Conservation (phyloP, 2,113 vertebrate genomes). For the Okapia johnstoni region DNA sequence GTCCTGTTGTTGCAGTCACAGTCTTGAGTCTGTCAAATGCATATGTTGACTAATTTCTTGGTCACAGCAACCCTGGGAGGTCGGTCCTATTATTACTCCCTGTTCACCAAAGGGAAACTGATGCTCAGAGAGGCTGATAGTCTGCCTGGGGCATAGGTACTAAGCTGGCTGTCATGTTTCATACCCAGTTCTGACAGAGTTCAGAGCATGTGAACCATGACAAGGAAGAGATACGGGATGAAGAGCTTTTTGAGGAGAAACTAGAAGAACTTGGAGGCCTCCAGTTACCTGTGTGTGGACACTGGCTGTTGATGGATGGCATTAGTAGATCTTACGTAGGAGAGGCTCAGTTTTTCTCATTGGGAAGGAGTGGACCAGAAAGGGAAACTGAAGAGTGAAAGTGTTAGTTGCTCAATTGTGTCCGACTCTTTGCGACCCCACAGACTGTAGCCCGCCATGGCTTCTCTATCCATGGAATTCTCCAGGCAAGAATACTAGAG, state of each 20-base stretch:
- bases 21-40: neutral
- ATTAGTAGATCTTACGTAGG: neutral
- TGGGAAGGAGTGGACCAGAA: neutral
- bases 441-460: neutral
- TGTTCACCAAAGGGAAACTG: neutral
- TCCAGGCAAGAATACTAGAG: neutral
- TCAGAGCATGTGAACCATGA: neutral
- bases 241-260: neutral
- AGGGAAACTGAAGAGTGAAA: neutral
- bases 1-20: neutral
- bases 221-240: neutral
- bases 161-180: neutral
- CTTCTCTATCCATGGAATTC: neutral
- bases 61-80: neutral
- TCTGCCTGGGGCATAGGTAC: neutral
- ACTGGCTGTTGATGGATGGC: neutral
- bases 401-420: neutral
- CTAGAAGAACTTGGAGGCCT: neutral
- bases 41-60: neutral
- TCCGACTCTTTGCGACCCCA: neutral
- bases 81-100: neutral
- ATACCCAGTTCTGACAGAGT: neutral
- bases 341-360: neutral
- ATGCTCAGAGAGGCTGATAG: neutral
- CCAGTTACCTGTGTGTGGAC: neutral